Conservation (phyloP, 2,888 invertebrate genomes). For the Acleris literana region DNA sequence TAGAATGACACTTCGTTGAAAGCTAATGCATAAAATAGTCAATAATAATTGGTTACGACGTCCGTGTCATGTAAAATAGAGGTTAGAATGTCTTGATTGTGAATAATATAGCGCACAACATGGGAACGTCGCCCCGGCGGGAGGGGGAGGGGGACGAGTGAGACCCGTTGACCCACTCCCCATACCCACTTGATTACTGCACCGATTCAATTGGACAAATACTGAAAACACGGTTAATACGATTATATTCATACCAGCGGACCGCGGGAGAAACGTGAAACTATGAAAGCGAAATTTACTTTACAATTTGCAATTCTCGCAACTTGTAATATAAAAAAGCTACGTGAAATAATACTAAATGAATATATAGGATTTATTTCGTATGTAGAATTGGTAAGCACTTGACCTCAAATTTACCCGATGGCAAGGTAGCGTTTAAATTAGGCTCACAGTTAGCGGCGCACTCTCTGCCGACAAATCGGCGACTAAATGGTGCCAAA, state of each 20-base stretch:
- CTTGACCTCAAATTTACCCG: too few species aligned
- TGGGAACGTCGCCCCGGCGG: conserved; percentile 46
- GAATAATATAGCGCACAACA: conserved; percentile 63
- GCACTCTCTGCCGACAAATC: too few species aligned
- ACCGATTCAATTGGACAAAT: conserved; percentile 73
- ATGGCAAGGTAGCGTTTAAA: too few species aligned
- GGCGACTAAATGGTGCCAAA: too few species aligned
- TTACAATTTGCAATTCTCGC: conserved; percentile 21
- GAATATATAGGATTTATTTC: too few species aligned
- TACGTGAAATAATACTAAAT: background rate
- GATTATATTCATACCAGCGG: conserved; percentile 59
- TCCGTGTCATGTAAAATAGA: conserved; percentile 46
- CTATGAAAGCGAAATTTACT: conserved; percentile 30
- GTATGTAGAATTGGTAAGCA: too few species aligned
- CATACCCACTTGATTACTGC: conserved; percentile 66
- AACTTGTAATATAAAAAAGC: conserved; percentile 22
- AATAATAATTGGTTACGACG: conserved; percentile 15
- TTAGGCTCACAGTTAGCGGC: too few species aligned
- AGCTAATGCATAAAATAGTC: conserved; percentile 14
- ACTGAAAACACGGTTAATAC: conserved; percentile 69
- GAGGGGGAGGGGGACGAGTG: conserved; percentile 46
- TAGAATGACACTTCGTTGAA: conserved; percentile 9
- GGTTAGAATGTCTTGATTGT: conserved; percentile 66
- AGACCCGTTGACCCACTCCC: conserved; percentile 75
- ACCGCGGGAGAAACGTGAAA: conserved; percentile 26